These are phyloP conservation scores for Rostratula benghalensis DNA, from an alignment of 2,113 vertebrate genomes.

Conservation along the genomic window DNA sequence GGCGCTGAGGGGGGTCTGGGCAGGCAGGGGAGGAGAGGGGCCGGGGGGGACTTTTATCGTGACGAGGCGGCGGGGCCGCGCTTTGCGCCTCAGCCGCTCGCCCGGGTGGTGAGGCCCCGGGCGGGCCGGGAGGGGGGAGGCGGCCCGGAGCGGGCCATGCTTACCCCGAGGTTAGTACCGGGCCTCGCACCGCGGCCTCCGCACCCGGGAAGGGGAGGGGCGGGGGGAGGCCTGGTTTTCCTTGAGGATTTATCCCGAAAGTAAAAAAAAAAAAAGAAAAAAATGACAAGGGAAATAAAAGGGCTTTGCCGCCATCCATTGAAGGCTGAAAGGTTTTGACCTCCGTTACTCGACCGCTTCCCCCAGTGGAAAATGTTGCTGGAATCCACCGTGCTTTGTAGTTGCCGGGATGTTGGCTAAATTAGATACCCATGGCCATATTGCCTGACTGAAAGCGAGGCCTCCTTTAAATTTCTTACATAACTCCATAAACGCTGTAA, in stretches of 20 bases:
- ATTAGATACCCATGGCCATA: not conserved
- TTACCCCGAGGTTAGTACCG: slow-evolving; percentile 79
- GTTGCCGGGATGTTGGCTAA: not conserved
- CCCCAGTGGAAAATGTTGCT: not conserved
- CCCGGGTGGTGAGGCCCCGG: slow-evolving; percentile 76
- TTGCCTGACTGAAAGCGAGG: not conserved
- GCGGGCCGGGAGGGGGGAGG: slow-evolving; percentile 75
- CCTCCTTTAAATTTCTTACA: not conserved
- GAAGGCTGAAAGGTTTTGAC: not conserved
- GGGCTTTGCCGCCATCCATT: not conserved
- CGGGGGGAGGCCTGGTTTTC: not conserved
- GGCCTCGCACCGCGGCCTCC: slow-evolving; percentile 63
- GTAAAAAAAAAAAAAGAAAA: not conserved
- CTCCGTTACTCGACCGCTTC: not conserved
- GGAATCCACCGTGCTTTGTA: not conserved
- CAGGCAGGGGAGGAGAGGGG: not conserved
- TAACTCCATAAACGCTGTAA: not conserved
- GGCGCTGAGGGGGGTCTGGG: not conserved
- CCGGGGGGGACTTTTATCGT: slow-evolving; percentile 72
- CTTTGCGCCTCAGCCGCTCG: slow-evolving; percentile 38
- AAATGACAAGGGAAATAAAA: not conserved
- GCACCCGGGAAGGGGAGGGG: not conserved
- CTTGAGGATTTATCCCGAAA: not conserved
- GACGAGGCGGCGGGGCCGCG: slow-evolving; percentile 52
- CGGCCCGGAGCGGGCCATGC: slow-evolving; percentile 77